Conservation (phyloP, 1,140 invertebrate species). For the Saccostrea cuccullata region DNA sequence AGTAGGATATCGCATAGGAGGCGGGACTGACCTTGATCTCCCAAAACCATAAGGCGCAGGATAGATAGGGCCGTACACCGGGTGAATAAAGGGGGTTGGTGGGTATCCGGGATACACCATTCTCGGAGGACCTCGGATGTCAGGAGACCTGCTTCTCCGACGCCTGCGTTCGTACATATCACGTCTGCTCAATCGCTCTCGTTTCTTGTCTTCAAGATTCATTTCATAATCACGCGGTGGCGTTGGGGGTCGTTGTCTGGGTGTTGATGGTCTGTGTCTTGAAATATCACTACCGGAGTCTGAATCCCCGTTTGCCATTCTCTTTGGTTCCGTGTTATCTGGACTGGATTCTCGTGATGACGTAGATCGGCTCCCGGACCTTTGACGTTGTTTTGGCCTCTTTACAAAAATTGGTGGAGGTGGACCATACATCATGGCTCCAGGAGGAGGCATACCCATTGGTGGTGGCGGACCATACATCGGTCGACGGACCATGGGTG, state of each 20-base stretch:
- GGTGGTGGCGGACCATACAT: slow-evolving; percentile 43
- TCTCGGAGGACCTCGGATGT: slow-evolving; percentile 35
- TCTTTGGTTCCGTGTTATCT: slow-evolving; percentile 54
- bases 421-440: slow-evolving; percentile 58
- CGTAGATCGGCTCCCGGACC: slow-evolving; percentile 54
- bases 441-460: slow-evolving; percentile 42
- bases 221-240: slow-evolving; percentile 72
- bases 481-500: slow-evolving; percentile 55
- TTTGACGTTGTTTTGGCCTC: slow-evolving; percentile 52
- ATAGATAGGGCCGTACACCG: slow-evolving; percentile 18
- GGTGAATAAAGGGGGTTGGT: slow-evolving; percentile 54
- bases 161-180: slow-evolving; percentile 65
- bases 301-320: slow-evolving; percentile 51
- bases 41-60: not conserved
- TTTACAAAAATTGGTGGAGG: slow-evolving; percentile 56
- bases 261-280: slow-evolving; percentile 65
- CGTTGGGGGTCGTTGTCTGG: slow-evolving; percentile 66
- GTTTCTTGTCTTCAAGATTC: slow-evolving; percentile 36
- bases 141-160: slow-evolving; percentile 10
- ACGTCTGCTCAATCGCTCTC: slow-evolving; percentile 64
- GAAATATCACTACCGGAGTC: slow-evolving; percentile 62
- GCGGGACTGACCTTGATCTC: slow-evolving; percentile 65
- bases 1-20: slow-evolving; percentile 58
- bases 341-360: slow-evolving; percentile 57
- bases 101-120: slow-evolving; percentile 50